Evolutionary conservation across 2,797 vertebrate genomes (phyloP), one percentile per base, ranked within the genome.

Genomic region (Myioborus miniatus): DNA sequence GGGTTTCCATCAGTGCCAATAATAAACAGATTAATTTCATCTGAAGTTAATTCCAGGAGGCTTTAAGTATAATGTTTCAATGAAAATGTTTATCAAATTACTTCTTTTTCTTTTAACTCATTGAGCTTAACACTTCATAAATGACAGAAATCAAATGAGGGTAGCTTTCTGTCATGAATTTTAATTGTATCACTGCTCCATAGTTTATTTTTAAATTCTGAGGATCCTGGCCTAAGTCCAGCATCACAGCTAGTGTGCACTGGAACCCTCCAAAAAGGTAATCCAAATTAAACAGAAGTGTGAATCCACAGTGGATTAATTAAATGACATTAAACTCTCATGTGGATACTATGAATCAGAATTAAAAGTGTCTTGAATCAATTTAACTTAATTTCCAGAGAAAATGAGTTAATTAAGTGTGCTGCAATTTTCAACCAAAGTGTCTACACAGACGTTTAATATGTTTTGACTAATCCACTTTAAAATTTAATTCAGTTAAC

Each of bases 351-450:
- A 75, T 94, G 91, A 94, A 94, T 95, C 91, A 94, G 94, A 96
- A 95, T 93, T 97, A 91, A 91, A 94, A 94, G 65, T 86, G 91
- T 94, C 94, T 96, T 94, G 83, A 94, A 96, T 96, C 94, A 95
- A 96, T 97, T 94, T 95, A 91, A 91, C 65, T 90, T 88, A 94
- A 96, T 97, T 97, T 97, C 91, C 83, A 94, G 85, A 83, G 87
- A 87, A 97, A 95, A 95, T 97, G 50, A 94, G 72, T 81, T 94
- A 95, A 96, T 95, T 93, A 96, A 95, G 47, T 69, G 29, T 81
- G 69, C 85, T 86, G 83, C 69, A 93, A 94, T 86, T 93, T 94
- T 94, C 93, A 96, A 83, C 75, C 80, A 82, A 95, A 90, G 72
- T 83, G 90, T 94, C 95, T 93, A 86, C 90, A 86, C 50, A 47